Base-by-base conservation (phyloP, 2,888 invertebrate genomes). In the Acrobasis repandana region DNA sequence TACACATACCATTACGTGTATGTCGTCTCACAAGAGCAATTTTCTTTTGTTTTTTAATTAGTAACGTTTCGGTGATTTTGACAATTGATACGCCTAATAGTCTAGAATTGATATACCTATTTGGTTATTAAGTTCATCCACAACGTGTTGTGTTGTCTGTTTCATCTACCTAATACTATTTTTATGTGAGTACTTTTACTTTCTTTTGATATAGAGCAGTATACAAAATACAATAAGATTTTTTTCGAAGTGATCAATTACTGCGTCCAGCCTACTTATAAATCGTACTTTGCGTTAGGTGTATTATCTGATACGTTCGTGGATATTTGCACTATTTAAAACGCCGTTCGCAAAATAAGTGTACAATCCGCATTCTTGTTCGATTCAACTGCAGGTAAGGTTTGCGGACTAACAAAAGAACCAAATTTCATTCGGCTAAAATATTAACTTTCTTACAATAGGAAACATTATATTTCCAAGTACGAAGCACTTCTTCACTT, bases 401-500 rank as follows among this genome's bases (percentile, higher is more conserved):
- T 81, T 83, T 80, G 80, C 73, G 74, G 76, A 71, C 66, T 72
- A 88, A 67, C 89, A 92, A 90, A 83, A 74, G 82, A 71, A 76
- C 74, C 77, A 85, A 83, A 88, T 85, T 88, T 87, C 79, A 84
- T 88, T 85, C 84, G 83, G 82, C 85, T 88, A 86, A 88, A 90
- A 90, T 91, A 90, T 91, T 90, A 91, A 91, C 90, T 90, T 86
- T 83, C 79, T 68, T 72, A 91, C 88, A 91, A 91, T 78, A 74
- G 83, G 80, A 79, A 83, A 86, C 89, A 90, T 90, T 90, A 88
- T 90, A 90, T 86, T 89, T 90, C 88, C 84, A 85, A 87, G 88
- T 86, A 86, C 82, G 79, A 75, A 78, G 83, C 83, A 88, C 87
- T 90, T 90, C 88, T 90, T 88, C 90, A 90, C 90, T 90, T 90